Percentiles rank a stretch among this genome's conserved stretches.
These are phyloP conservation scores for Nyctereutes procyonoides DNA, from an alignment of 2,113 vertebrate genomes.

Conservation along the genomic window DNA sequence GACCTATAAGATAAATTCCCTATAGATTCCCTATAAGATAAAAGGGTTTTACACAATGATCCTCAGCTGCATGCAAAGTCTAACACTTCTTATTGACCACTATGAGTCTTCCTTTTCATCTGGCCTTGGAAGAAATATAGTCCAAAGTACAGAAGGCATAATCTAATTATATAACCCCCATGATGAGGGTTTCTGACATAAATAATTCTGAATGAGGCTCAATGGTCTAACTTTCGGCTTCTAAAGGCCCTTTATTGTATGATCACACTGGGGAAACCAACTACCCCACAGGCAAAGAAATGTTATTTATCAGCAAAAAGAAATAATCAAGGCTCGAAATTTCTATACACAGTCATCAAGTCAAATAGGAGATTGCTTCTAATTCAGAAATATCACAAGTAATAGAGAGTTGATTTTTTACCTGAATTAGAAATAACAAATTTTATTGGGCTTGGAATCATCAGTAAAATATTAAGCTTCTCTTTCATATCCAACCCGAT, in stretches of 20 bases:
- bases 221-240: conserved; percentile 38
- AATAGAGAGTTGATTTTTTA: conserved; percentile 71
- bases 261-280: conserved; percentile 62
- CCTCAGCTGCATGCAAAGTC: neutral
- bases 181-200: conserved; percentile 17
- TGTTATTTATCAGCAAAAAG: conserved; percentile 63
- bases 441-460: conserved; percentile 78
- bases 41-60: neutral
- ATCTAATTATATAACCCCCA: conserved; percentile 20
- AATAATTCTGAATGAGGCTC: conserved; percentile 61
- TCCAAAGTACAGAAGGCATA: neutral
- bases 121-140: conserved; percentile 30
- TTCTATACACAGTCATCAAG: conserved; percentile 81
- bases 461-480: conserved; percentile 79
- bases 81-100: neutral
- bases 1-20: neutral
- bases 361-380: conserved; percentile 79
- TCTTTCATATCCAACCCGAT: conserved; percentile 73
- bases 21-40: neutral
- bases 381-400: conserved; percentile 73
- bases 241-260: conserved; percentile 46
- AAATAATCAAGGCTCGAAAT: conserved; percentile 71
- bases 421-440: conserved; percentile 77
- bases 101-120: conserved; percentile 9
- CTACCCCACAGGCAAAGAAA: conserved; percentile 62